Conservation (phyloP, 2,797 vertebrate genomes). For the Gephyroberyx darwinii region DNA sequence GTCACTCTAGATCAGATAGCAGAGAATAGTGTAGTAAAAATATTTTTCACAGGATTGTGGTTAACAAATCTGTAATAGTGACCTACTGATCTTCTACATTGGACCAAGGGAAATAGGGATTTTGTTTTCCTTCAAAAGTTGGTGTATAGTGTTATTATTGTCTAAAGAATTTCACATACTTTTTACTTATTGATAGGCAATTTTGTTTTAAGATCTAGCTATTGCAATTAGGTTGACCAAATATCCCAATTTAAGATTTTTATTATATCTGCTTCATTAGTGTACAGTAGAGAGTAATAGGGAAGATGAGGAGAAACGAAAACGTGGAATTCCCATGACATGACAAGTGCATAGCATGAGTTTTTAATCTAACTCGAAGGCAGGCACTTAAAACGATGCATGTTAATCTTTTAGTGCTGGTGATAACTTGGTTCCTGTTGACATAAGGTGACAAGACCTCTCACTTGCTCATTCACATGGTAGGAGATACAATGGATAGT, state of each 20-base stretch:
- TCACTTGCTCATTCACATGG: background rate
- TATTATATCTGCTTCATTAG: constrained; percentile 24
- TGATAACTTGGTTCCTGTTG: constrained; percentile 11
- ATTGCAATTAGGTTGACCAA: constrained; percentile 51
- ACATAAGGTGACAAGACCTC: background rate
- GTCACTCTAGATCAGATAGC: constrained; percentile 52
- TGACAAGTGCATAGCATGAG: constrained; percentile 1
- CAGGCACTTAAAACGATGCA: background rate
- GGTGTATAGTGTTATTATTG: constrained; percentile 43
- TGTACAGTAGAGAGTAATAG: constrained; percentile 14
- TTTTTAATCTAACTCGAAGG: constrained; percentile 32
- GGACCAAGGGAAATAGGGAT: constrained; percentile 70
- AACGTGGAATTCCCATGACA: constrained; percentile 18
- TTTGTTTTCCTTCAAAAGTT: constrained; percentile 40
- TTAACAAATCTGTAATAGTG: constrained; percentile 51
- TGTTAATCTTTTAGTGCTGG: constrained; percentile 6
- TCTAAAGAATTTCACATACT: constrained; percentile 15
- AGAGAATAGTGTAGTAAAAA: constrained; percentile 53
- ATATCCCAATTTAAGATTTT: constrained; percentile 27
- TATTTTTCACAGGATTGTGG: constrained; percentile 60
- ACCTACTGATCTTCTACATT: constrained; percentile 56
- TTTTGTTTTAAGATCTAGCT: constrained; percentile 41
- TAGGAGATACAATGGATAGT: constrained; percentile 16
- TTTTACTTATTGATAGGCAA: constrained; percentile 42
- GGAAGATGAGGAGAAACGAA: background rate